These are phyloP conservation scores for Antechinus stuartii DNA, from an alignment of 2,113 vertebrate species.

Conservation along the genomic window DNA sequence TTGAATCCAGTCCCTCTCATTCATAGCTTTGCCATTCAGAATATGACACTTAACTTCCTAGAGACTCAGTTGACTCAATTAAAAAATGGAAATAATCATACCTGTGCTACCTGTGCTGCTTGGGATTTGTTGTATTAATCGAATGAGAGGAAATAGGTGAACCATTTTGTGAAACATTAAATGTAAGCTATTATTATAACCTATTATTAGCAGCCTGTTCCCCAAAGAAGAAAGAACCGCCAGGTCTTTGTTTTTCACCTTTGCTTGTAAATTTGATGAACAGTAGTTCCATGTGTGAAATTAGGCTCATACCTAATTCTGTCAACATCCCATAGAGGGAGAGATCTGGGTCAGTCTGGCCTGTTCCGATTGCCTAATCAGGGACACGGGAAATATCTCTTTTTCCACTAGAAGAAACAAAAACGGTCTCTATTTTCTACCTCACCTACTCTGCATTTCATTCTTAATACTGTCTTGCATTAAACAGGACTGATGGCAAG, in stretches of 20 bases:
- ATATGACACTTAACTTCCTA: neutral
- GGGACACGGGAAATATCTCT: conserved; percentile 18
- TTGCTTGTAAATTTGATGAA: conserved; percentile 45
- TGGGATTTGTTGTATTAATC: neutral
- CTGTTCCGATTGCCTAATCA: conserved; percentile 6
- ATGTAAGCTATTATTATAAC: neutral
- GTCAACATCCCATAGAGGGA: neutral
- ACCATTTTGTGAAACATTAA: neutral
- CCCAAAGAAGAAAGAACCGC: neutral
- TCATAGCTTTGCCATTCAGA: neutral
- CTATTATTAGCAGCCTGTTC: neutral
- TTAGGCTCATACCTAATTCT: conserved; percentile 46
- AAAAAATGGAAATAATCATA: neutral
- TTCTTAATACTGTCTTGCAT: conserved; percentile 46
- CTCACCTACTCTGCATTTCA: conserved; percentile 61
- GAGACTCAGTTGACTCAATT: neutral
- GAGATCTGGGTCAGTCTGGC: conserved; percentile 30
- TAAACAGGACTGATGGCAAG: conserved; percentile 57
- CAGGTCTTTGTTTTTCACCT: conserved; percentile 23
- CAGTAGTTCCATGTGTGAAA: conserved; percentile 51
- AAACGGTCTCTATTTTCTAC: conserved; percentile 3
- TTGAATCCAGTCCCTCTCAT: neutral
- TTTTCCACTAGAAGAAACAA: conserved; percentile 30
- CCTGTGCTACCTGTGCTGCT: neutral
- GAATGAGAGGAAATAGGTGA: neutral